phyloP scores from a whole-genome alignment of 2,888 invertebrate genomes.

The Xestobium rufovillosum region DNA sequence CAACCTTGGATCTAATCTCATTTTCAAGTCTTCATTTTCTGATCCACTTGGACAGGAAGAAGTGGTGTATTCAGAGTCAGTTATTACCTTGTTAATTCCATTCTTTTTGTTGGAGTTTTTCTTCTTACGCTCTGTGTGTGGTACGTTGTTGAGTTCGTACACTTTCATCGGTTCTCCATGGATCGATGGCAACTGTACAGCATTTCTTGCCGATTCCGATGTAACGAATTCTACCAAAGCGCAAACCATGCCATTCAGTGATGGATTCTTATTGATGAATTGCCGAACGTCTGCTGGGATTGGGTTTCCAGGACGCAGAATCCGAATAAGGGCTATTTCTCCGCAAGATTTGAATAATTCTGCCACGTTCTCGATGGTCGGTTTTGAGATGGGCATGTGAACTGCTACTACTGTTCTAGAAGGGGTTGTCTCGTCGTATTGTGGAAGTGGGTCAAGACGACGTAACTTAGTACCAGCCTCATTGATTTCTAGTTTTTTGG shows the following conservation, averaged over 20 bases:
- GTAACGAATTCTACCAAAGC: constrained; percentile 88
- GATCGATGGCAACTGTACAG: constrained; percentile 60
- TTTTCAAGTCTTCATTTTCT: constrained; percentile 45
- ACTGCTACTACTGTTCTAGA: constrained; percentile 86
- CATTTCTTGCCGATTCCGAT: constrained; percentile 77
- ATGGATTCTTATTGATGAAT: constrained; percentile 85
- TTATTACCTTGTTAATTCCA: constrained; percentile 38
- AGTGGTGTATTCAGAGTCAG: constrained; percentile 39
- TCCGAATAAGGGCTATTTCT: constrained; percentile 81
- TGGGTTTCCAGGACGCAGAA: constrained; percentile 81
- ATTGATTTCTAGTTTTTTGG: constrained; percentile 79
- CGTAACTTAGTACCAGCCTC: constrained; percentile 85
- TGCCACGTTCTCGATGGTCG: constrained; percentile 85
- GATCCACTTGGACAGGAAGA: constrained; percentile 49
- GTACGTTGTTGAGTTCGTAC: constrained; percentile 65
- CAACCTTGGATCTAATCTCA: constrained; percentile 39
- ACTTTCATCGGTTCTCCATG: constrained; percentile 58
- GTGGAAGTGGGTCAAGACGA: constrained; percentile 75
- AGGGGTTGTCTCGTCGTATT: constrained; percentile 87
- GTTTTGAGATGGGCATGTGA: constrained; percentile 74
- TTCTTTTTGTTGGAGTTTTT: constrained; percentile 58
- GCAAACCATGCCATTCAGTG: constrained; percentile 76
- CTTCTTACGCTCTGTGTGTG: constrained; percentile 65
- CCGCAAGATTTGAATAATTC: constrained; percentile 83
- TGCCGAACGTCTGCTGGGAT: constrained; percentile 87